Base-by-base conservation (phyloP, 2,797 vertebrate species). In the Xenopus petersii region DNA sequence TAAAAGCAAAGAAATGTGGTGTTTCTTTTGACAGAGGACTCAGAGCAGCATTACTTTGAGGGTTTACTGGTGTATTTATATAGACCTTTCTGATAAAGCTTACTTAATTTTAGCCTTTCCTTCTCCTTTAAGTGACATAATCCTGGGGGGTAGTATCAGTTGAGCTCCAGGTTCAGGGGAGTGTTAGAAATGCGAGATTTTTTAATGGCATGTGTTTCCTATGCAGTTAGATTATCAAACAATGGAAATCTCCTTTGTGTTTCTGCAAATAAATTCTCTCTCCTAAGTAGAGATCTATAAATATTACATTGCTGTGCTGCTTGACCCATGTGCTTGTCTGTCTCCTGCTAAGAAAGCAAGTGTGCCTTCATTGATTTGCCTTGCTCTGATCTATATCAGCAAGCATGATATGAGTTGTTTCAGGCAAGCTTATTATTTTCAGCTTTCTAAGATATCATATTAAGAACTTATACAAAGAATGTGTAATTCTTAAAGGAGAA, bases 221-320 rank as follows among this genome's bases (percentile, higher is more conserved):
- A 42, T 4, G 2, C 36, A 42, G 36, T 42, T 21, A 21, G 21
- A 21, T 1, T 21, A 21, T 42, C 5, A 42, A 42, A 42, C 1
- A 4, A 42, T 6, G 36, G 36, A 42, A 42, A 42, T 42, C 36
- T 42, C 36, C 36, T 42, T 42, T 1, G 7, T 56, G 36, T 9
- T 10, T 30, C 33, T 36, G 73, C 46, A 69, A 69, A 12, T 56
- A 2, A 55, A 67, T 16, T 33, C 42, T n/a, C 4, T 49, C 16
- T 55, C n/a, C 48, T 66, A 17, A 64, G 62, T 64, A 16, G 49
- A 16, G 42, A 1, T 30, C 12, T 64, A 70, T 75, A 64, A 75
- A 75, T 75, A 70, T 75, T 75, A 26, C 73, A 75, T 46, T 10
- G 13, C 12, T 26, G 54, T 65, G 64, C 21, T 46, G 36, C 16